phyloP scores from a whole-genome alignment of 1,140 invertebrate genomes.

The Camponotus floridanus region DNA sequence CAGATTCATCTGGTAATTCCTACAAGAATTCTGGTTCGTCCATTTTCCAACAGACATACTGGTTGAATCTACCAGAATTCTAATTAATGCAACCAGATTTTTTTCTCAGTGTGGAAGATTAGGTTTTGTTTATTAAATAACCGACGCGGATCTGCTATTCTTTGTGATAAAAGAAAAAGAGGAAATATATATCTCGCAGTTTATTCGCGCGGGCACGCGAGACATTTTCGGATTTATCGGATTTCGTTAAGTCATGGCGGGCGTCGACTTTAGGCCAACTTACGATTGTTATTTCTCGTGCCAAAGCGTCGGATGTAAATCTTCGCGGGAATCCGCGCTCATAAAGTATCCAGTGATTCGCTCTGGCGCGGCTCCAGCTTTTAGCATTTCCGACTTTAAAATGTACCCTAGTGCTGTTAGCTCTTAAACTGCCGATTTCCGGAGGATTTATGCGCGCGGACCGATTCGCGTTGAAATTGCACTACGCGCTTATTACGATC shows the following conservation, averaged over 20 bases:
- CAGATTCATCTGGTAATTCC: too few species aligned
- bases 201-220: not conserved
- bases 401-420: conserved; percentile 57
- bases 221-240: conserved; percentile 38
- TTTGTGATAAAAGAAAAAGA: too few species aligned
- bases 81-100: too few species aligned
- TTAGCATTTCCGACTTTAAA: conserved; percentile 60
- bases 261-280: conserved; percentile 44
- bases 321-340: conserved; percentile 55
- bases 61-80: too few species aligned
- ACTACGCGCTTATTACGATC: conserved; percentile 60
- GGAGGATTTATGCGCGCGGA: conserved; percentile 63
- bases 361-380: conserved; percentile 67
- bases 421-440: conserved; percentile 65
- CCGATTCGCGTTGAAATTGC: conserved; percentile 51
- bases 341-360: conserved; percentile 67
- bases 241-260: conserved; percentile 24
- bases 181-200: not conserved
- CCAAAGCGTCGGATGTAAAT: conserved; percentile 56
- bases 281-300: conserved; percentile 64
- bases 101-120: too few species aligned
- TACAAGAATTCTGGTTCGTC: too few species aligned
- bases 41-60: too few species aligned
- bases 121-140: conserved; percentile 61
- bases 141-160: not conserved